Percentiles rank a stretch among this genome's conserved stretches.
phyloP scores from a whole-genome alignment of 2,888 invertebrate species.

The Scaptodrosophila latifasciaeformis region DNA sequence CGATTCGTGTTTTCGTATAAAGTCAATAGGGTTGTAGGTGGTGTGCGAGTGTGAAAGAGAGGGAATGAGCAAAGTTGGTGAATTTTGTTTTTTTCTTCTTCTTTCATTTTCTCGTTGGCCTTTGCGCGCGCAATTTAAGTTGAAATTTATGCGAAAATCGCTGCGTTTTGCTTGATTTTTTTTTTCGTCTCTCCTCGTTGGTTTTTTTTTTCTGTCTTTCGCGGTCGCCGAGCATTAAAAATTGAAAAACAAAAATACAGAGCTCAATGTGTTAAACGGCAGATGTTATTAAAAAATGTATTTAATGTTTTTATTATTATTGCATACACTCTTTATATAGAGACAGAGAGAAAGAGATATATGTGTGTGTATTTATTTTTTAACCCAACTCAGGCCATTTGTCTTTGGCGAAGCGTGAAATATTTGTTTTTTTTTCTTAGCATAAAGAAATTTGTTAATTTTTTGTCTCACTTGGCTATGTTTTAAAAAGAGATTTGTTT shows the following conservation, averaged over 20 bases:
- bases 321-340: conserved; percentile 7
- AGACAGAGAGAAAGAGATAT: neutral
- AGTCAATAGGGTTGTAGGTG: too few species aligned
- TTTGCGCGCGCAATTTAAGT: conserved; percentile 71
- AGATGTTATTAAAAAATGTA: conserved; percentile 58
- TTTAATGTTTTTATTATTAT: conserved; percentile 50
- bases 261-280: conserved; percentile 71
- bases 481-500: too few species aligned
- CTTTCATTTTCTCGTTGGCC: conserved; percentile 21
- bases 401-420: conserved; percentile 64
- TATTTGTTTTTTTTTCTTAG: conserved; percentile 43
- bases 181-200: neutral
- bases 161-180: conserved; percentile 8
- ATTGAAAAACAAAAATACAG: conserved; percentile 20
- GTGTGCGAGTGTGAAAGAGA: too few species aligned
- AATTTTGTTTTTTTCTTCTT: conserved; percentile 8
- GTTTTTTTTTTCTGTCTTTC: neutral
- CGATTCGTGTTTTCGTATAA: too few species aligned
- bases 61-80: neutral
- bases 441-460: conserved; percentile 62
- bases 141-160: conserved; percentile 54
- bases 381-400: conserved; percentile 51
- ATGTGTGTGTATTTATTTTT: neutral
- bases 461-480: conserved; percentile 20
- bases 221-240: neutral